These are phyloP conservation scores for Drosophila neocordata DNA, from an alignment of 1,140 invertebrate species.

Conservation along the genomic window DNA sequence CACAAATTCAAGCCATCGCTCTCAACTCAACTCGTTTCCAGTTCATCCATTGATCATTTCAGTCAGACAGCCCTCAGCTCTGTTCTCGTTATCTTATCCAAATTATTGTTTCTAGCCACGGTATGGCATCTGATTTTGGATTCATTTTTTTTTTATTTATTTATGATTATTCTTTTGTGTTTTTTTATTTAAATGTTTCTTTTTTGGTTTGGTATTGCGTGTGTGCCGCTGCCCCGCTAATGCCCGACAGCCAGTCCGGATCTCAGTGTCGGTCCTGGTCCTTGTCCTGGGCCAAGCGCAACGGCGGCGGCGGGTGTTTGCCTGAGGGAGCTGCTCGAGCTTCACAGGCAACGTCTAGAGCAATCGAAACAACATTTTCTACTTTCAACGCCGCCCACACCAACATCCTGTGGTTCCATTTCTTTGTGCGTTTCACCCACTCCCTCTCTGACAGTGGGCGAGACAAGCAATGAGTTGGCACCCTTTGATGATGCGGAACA, in stretches of 20 bases:
- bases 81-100: constrained; percentile 21
- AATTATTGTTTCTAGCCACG: constrained; percentile 38
- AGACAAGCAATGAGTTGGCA: constrained; percentile 41
- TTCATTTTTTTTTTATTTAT: constrained; percentile 37
- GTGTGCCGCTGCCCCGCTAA: constrained; percentile 27
- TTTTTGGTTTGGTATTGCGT: constrained; percentile 59
- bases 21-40: constrained; percentile 16
- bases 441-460: constrained; percentile 40
- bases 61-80: constrained; percentile 21
- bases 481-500: constrained; percentile 12
- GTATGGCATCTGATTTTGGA: constrained; percentile 29
- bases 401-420: constrained; percentile 69
- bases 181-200: constrained; percentile 59
- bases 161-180: constrained; percentile 45
- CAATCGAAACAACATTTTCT: constrained; percentile 82
- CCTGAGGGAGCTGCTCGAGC: constrained; percentile 74
- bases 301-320: constrained; percentile 41
- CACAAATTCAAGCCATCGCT: constrained; percentile 22
- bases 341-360: constrained; percentile 76
- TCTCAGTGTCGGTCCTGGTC: constrained; percentile 49
- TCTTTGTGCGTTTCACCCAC: constrained; percentile 71
- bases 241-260: constrained; percentile 66
- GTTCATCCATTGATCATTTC: constrained; percentile 14
- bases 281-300: constrained; percentile 41
- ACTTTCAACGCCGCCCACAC: constrained; percentile 77